Evolutionary conservation across 2,888 invertebrate species (phyloP).

Genomic region (Caenorhabditis auriculariae): DNA sequence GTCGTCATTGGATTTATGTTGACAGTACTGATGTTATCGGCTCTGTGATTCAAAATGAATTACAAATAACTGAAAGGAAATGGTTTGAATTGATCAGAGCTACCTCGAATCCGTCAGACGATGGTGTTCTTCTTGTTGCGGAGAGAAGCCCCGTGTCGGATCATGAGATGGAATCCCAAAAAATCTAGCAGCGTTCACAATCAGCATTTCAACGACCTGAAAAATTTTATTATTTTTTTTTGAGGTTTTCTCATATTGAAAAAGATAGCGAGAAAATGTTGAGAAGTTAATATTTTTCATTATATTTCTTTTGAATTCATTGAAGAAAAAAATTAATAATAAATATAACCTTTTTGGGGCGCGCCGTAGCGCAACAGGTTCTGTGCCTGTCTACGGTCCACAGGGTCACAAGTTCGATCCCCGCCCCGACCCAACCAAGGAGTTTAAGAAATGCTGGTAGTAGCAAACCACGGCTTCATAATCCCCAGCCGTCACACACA

Average conservation of each 20-base stretch:
- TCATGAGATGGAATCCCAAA: slow-evolving; percentile 18
- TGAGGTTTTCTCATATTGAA: too few species aligned
- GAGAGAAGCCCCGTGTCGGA: background rate
- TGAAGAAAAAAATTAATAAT: background rate
- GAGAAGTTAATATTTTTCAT: background rate
- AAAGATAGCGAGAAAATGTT: too few species aligned
- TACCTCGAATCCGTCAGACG: background rate
- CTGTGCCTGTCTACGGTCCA: too few species aligned
- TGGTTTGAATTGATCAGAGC: background rate
- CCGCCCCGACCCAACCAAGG: too few species aligned
- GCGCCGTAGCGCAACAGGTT: too few species aligned
- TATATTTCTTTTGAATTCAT: background rate
- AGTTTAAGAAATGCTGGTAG: too few species aligned
- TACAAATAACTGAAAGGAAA: too few species aligned
- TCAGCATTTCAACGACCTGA: slow-evolving; percentile 37
- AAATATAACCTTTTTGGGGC: background rate
- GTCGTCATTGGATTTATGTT: background rate
- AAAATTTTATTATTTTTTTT: too few species aligned
- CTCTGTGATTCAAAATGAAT: too few species aligned
- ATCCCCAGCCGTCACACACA: too few species aligned
- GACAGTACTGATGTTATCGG: background rate
- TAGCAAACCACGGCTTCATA: too few species aligned
- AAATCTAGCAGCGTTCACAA: slow-evolving; percentile 32
- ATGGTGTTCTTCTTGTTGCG: background rate
- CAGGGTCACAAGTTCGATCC: too few species aligned